Conservation (phyloP, 2,888 invertebrate genomes). For the Chrysolina haemoptera region DNA sequence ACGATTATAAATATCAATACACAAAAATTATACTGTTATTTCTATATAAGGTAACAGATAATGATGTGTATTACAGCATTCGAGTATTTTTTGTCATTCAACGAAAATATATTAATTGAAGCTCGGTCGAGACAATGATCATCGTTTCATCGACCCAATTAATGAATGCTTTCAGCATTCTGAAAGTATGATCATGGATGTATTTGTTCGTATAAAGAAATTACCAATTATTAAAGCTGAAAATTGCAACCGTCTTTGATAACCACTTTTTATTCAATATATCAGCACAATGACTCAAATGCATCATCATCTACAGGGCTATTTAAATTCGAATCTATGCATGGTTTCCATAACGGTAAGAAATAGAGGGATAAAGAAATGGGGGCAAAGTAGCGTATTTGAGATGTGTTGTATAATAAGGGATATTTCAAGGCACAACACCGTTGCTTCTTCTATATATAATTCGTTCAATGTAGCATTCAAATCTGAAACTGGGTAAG, state of each 20-base stretch:
- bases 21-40: slow-evolving; percentile 52
- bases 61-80: slow-evolving; percentile 53
- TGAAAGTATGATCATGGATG: slow-evolving; percentile 27
- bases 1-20: slow-evolving; percentile 44
- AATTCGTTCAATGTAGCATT: too few relatives aligned
- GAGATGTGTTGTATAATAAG: too few relatives aligned
- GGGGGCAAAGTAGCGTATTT: too few relatives aligned
- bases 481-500: too few relatives aligned
- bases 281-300: not conserved
- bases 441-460: too few relatives aligned
- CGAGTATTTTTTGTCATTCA: slow-evolving; percentile 37
- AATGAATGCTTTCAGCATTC: slow-evolving; percentile 54
- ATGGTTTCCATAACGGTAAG: too few relatives aligned
- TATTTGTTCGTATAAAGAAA: slow-evolving; percentile 51
- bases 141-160: slow-evolving; percentile 48
- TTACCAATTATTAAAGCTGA: slow-evolving; percentile 52
- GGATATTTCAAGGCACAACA: too few relatives aligned
- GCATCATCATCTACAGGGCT: too few relatives aligned
- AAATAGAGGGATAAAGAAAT: too few relatives aligned
- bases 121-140: slow-evolving; percentile 42
- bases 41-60: slow-evolving; percentile 58
- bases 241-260: slow-evolving; percentile 16
- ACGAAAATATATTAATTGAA: slow-evolving; percentile 45
- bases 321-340: too few relatives aligned
- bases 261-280: slow-evolving; percentile 6